Conservation (phyloP, 2,113 vertebrate genomes). For the Bucco capensis region DNA sequence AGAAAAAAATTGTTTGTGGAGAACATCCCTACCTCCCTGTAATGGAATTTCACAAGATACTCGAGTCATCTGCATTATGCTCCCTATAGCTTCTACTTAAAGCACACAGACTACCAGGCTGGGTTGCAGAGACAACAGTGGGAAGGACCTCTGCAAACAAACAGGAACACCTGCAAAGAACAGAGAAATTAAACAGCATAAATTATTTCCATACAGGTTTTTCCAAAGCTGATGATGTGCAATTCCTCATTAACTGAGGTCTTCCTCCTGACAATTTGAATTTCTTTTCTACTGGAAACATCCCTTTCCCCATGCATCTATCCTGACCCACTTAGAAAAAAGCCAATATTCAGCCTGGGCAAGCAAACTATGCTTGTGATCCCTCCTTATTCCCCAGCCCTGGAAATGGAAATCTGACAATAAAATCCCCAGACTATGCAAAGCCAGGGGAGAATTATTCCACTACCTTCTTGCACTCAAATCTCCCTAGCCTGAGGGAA, state of each 20-base stretch:
- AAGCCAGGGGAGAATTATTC: not conserved
- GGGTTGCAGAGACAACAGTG: not conserved
- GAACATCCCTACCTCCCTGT: not conserved
- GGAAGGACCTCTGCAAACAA: constrained; percentile 12
- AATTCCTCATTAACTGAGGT: constrained; percentile 31
- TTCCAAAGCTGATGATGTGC: not conserved
- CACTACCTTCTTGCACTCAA: not conserved
- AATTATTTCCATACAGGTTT: constrained; percentile 36
- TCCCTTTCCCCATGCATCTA: not conserved
- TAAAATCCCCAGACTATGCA: not conserved
- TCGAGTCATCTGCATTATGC: not conserved
- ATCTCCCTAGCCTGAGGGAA: not conserved
- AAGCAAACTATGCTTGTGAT: not conserved
- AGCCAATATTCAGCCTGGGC: constrained; percentile 4
- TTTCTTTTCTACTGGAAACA: not conserved
- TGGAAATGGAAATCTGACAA: constrained; percentile 30
- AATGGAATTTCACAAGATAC: not conserved
- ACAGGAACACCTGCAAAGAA: constrained; percentile 53
- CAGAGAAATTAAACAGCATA: constrained; percentile 42
- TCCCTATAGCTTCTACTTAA: constrained; percentile 1
- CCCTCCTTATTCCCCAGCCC: not conserved
- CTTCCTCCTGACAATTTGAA: not conserved
- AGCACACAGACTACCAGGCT: not conserved
- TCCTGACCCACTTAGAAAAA: constrained; percentile 51
- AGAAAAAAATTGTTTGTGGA: not conserved